phyloP scores from a whole-genome alignment of 2,888 invertebrate species.

The Caenorhabditis japonica region DNA sequence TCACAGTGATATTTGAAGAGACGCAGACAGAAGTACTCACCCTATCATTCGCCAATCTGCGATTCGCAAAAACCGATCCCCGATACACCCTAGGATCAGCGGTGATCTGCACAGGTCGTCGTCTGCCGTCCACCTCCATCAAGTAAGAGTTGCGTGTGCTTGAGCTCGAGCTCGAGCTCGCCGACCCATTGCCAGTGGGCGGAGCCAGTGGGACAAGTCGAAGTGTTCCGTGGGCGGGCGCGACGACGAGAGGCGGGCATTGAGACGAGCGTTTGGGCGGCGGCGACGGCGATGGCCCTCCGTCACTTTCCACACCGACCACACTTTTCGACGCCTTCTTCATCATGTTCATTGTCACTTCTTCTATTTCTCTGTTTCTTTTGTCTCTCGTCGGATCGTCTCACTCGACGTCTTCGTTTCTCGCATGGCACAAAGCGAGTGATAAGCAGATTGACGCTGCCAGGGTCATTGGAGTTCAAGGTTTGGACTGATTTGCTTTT shows the following conservation, averaged over 20 bases:
- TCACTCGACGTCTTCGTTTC: conserved; percentile 24
- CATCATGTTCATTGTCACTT: conserved; percentile 8
- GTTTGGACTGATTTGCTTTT: no score
- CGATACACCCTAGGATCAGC: conserved; percentile 69
- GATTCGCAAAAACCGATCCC: conserved; percentile 69
- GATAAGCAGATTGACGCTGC: conserved; percentile 41
- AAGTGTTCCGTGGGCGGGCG: conserved; percentile 52
- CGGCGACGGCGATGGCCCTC: no score
- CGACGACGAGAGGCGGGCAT: conserved; percentile 54
- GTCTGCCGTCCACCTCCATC: conserved; percentile 18
- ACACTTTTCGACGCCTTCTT: no score
- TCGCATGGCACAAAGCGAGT: conserved; percentile 41
- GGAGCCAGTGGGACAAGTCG: conserved; percentile 38
- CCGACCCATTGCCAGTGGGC: conserved; percentile 37
- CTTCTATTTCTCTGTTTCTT: conserved; percentile 14
- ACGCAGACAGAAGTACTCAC: no score
- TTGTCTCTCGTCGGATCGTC: conserved; percentile 10
- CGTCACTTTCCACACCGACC: no score
- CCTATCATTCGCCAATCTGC: conserved; percentile 48
- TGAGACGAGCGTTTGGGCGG: conserved; percentile 29
- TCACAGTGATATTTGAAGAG: no score
- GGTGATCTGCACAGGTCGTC: conserved; percentile 40
- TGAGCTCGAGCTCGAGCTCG: conserved; percentile 44
- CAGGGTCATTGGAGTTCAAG: conserved; percentile 35
- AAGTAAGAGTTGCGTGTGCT: conserved; percentile 22